A percentile compares a stretch with the other conserved stretches of the same genome.
phyloP scores from a whole-genome alignment of 2,888 invertebrate species.

The Brachyptera putata region DNA sequence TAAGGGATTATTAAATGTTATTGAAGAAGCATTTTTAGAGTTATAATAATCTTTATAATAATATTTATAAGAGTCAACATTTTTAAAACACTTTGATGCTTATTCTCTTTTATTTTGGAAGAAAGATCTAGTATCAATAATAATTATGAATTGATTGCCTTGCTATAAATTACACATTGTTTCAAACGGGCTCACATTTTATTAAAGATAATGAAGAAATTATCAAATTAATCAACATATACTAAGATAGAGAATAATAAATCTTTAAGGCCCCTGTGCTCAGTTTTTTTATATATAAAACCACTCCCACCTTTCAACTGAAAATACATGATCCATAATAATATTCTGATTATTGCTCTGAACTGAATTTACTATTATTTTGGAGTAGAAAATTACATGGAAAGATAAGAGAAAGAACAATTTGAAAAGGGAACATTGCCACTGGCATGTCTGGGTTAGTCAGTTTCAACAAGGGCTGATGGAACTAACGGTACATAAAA shows the following conservation, averaged over 20 bases:
- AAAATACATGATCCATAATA: slow-evolving; percentile 22
- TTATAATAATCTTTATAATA: slow-evolving; percentile 3
- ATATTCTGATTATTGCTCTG: slow-evolving; percentile 33
- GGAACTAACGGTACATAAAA: too few species aligned
- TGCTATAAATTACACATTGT: slow-evolving; percentile 26
- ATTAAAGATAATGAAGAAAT: slow-evolving; percentile 18
- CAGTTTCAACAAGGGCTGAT: too few species aligned
- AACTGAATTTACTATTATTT: slow-evolving; percentile 15
- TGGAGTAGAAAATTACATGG: slow-evolving; percentile 6
- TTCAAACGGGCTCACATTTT: slow-evolving; percentile 28
- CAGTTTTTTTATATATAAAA: slow-evolving; percentile 27
- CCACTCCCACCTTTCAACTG: slow-evolving; percentile 24
- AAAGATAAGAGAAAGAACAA: background rate
- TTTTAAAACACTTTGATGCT: slow-evolving; percentile 28
- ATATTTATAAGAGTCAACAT: slow-evolving; percentile 29
- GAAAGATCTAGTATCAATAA: slow-evolving; percentile 29
- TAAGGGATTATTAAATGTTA: too few species aligned
- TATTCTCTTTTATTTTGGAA: slow-evolving; percentile 29
- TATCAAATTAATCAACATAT: slow-evolving; percentile 18
- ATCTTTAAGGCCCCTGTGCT: slow-evolving; percentile 32
- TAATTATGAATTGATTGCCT: slow-evolving; percentile 32
- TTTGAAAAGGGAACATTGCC: too few species aligned
- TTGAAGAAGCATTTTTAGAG: too few species aligned
- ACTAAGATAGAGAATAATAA: slow-evolving; percentile 22
- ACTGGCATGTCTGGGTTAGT: too few species aligned